These are phyloP conservation scores for Notamacropus eugenii DNA, from an alignment of 2,797 vertebrate genomes.

Conservation along the genomic window DNA sequence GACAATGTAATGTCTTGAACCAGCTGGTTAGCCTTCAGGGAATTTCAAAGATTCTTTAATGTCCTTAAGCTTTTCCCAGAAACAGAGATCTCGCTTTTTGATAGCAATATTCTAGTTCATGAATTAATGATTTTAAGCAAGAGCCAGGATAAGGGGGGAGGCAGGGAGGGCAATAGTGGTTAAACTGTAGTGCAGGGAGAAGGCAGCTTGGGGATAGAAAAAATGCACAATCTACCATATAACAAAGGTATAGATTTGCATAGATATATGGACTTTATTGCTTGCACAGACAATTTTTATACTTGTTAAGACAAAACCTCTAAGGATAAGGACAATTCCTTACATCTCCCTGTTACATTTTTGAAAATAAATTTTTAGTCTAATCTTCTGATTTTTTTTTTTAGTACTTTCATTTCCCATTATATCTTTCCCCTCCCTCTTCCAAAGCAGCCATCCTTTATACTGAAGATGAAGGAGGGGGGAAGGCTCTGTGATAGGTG, in stretches of 20 bases:
- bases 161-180: neutral
- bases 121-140: conserved; percentile 23
- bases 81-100: neutral
- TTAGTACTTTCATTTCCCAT: neutral
- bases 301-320: conserved; percentile 46
- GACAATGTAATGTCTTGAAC: neutral
- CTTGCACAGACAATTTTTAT: neutral
- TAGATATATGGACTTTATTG: conserved; percentile 44
- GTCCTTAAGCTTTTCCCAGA: neutral
- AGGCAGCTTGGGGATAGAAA: no score
- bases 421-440: neutral
- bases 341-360: conserved; percentile 11
- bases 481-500: neutral
- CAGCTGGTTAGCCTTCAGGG: neutral
- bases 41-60: neutral
- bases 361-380: neutral
- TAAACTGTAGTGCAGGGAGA: neutral
- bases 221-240: conserved; percentile 52
- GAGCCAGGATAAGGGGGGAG: neutral
- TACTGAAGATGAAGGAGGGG: neutral
- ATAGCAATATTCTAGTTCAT: neutral
- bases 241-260: neutral
- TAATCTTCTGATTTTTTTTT: neutral
- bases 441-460: neutral
- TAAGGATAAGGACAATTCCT: conserved; percentile 50